phyloP scores from a whole-genome alignment of 2,888 invertebrate species.

The Antheraea yamamai region DNA sequence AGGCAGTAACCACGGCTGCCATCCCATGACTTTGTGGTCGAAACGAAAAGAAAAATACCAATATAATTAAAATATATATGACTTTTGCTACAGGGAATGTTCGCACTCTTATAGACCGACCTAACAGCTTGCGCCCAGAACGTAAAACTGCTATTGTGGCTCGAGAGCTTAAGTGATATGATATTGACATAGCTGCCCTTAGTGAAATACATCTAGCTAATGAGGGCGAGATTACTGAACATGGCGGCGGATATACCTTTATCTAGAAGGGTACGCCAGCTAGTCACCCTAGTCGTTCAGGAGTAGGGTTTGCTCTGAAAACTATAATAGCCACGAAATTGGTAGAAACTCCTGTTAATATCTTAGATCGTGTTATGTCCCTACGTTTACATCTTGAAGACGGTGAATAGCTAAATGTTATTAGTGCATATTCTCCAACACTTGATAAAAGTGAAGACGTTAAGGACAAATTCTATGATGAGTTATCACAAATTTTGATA shows the following conservation, averaged over 20 bases:
- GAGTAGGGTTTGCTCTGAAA: too few relatives aligned
- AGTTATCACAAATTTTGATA: too few relatives aligned
- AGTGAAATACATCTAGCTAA: constrained; percentile 37
- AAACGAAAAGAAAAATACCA: background rate
- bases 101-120: constrained; percentile 30
- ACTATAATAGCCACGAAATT: too few relatives aligned
- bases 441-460: too few relatives aligned
- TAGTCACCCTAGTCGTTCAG: background rate
- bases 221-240: constrained; percentile 32
- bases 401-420: too few relatives aligned
- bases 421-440: too few relatives aligned
- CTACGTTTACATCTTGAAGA: too few relatives aligned
- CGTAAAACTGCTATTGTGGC: constrained; percentile 34
- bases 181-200: constrained; percentile 34
- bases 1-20: too few relatives aligned
- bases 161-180: constrained; percentile 31
- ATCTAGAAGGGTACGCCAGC: too few relatives aligned
- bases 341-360: too few relatives aligned
- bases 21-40: background rate
- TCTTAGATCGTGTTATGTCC: too few relatives aligned
- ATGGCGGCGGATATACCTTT: constrained; percentile 25
- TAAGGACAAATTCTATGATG: too few relatives aligned
- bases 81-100: constrained; percentile 29
- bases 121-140: constrained; percentile 29
- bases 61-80: background rate